Percentiles rank a stretch among this genome's conserved stretches.
These are phyloP conservation scores for Isichthys henryi DNA, from an alignment of 2,113 vertebrate species.

Conservation along the genomic window DNA sequence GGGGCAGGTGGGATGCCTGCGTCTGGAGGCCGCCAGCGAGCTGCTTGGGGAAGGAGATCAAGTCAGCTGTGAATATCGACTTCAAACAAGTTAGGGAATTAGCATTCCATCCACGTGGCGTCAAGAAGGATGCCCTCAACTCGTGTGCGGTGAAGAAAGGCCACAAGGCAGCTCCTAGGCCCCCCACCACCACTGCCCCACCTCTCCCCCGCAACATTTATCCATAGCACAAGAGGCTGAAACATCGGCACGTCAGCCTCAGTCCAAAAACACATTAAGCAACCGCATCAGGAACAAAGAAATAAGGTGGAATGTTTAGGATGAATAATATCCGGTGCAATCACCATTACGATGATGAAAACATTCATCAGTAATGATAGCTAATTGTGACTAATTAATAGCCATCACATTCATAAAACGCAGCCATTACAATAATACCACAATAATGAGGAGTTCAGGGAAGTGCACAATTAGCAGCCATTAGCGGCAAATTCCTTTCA, in stretches of 20 bases:
- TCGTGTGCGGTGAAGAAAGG: background rate
- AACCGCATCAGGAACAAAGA: background rate
- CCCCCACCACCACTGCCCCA: background rate
- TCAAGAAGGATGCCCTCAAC: background rate
- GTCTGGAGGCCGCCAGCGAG: background rate
- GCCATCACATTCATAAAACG: background rate
- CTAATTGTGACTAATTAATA: background rate
- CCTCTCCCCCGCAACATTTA: background rate
- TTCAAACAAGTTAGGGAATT: background rate
- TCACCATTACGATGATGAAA: background rate
- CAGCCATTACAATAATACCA: background rate
- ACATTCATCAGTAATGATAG: background rate
- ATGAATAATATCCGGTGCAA: background rate
- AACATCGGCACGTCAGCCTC: background rate
- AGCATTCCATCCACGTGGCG: background rate
- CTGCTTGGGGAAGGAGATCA: background rate
- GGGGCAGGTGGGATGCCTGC: background rate
- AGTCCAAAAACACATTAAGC: background rate
- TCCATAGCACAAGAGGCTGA: background rate
- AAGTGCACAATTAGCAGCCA: conserved; percentile 2
- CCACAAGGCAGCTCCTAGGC: background rate
- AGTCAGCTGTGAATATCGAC: background rate
- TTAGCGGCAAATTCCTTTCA: background rate
- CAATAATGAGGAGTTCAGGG: background rate
- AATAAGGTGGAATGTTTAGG: background rate